Conservation (phyloP, 2,888 invertebrate genomes). For the Polydrusus pterygomalis region DNA sequence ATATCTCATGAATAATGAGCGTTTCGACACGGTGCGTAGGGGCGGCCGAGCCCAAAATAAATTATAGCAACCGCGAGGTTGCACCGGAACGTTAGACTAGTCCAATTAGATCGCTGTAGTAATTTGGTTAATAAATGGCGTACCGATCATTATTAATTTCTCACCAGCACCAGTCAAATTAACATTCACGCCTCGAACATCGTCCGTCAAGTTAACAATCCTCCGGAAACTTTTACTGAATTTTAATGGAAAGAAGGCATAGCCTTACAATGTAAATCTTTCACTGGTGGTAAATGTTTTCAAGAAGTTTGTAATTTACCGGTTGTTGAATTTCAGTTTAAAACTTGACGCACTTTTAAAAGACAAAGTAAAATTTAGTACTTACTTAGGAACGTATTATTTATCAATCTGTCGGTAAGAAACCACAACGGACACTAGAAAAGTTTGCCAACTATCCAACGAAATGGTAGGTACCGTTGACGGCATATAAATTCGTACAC, state of each 20-base stretch:
- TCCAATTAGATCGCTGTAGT: conserved; percentile 67
- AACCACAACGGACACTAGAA: no score
- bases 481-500: no score
- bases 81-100: conserved; percentile 64
- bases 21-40: conserved; percentile 62
- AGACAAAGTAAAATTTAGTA: conserved; percentile 1
- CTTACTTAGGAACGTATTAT: no score
- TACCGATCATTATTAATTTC: conserved; percentile 71
- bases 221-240: conserved; percentile 35
- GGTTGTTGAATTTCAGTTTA: conserved; percentile 25
- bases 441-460: no score
- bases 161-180: conserved; percentile 57
- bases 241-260: conserved; percentile 38
- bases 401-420: no score
- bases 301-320: conserved; percentile 19
- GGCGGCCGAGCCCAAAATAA: conserved; percentile 60
- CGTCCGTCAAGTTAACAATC: conserved; percentile 35
- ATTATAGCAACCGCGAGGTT: conserved; percentile 65
- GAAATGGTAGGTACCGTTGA: no score
- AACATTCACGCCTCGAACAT: conserved; percentile 39
- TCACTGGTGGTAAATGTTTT: conserved; percentile 26
- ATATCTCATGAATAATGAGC: conserved; percentile 48
- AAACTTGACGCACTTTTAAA: conserved; percentile 11
- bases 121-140: conserved; percentile 70
- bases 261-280: conserved; percentile 29